Percentiles rank a stretch among this genome's conserved stretches.
Conservation (phyloP, 2,888 invertebrate species). For the Polyommatus iphigenia region DNA sequence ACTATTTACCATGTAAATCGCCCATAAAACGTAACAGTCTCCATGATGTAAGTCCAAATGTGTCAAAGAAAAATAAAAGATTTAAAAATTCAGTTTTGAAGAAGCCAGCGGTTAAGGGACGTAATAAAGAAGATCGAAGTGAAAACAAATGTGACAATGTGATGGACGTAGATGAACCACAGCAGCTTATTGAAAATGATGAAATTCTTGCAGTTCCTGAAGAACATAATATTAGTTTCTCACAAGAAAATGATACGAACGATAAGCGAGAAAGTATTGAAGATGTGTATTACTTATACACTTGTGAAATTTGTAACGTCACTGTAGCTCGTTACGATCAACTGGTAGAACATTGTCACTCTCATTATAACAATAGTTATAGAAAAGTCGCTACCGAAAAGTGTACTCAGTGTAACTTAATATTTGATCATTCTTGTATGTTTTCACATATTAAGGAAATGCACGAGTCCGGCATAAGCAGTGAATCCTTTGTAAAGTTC, state of each 20-base stretch:
- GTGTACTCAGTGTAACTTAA: constrained; percentile 50
- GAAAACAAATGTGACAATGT: background rate
- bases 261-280: background rate
- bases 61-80: background rate
- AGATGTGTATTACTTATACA: constrained; percentile 41
- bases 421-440: constrained; percentile 46
- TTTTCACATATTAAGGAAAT: constrained; percentile 45
- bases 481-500: constrained; percentile 39
- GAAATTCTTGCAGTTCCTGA: background rate
- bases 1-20: constrained; percentile 41
- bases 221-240: background rate
- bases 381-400: constrained; percentile 39
- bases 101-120: background rate
- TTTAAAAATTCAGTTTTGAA: background rate
- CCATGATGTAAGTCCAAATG: background rate
- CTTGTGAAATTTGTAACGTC: constrained; percentile 54
- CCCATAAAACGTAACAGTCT: background rate
- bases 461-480: constrained; percentile 42
- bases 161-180: background rate
- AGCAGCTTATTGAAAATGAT: background rate
- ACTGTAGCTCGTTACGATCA: constrained; percentile 56
- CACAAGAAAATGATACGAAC: background rate
- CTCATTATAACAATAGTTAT: constrained; percentile 49
- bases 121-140: background rate
- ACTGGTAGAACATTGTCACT: constrained; percentile 62